Percentiles rank a stretch among this genome's conserved stretches.
phyloP scores from a whole-genome alignment of 2,888 invertebrate species.

The Macrosoma leucophasiata region DNA sequence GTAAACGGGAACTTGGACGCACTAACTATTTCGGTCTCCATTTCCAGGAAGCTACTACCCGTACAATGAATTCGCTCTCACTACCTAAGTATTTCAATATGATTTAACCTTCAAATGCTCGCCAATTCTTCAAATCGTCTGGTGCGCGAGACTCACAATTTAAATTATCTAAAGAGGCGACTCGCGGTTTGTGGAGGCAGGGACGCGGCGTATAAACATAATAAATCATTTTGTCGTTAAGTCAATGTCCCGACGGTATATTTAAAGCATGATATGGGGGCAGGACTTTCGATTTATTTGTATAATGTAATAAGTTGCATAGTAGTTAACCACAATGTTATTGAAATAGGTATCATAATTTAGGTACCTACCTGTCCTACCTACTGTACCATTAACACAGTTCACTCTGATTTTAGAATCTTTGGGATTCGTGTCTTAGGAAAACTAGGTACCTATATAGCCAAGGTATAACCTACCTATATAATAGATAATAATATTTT shows the following conservation, averaged over 20 bases:
- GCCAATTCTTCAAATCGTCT: conserved; percentile 45
- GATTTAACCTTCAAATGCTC: conserved; percentile 62
- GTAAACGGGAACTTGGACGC: conserved; percentile 39
- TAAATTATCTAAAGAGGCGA: conserved; percentile 41
- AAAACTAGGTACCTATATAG: too few relatives aligned
- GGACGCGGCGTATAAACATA: conserved; percentile 42
- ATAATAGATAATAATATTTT: too few relatives aligned
- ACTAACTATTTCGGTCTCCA: conserved; percentile 37
- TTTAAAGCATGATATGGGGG: conserved; percentile 41
- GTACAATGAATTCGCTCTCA: conserved; percentile 35
- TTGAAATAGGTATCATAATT: too few relatives aligned
- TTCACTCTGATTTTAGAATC: too few relatives aligned
- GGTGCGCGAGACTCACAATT: conserved; percentile 45
- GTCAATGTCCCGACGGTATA: conserved; percentile 37
- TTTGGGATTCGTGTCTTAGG: too few relatives aligned
- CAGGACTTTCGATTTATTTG: conserved; percentile 25
- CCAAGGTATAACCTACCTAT: too few relatives aligned
- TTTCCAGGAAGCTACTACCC: conserved; percentile 50
- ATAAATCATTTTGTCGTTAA: conserved; percentile 51
- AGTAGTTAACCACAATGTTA: conserved; percentile 44
- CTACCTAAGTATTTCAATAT: conserved; percentile 41
- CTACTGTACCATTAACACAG: too few relatives aligned
- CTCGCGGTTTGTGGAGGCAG: conserved; percentile 30
- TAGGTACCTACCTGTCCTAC: too few relatives aligned
- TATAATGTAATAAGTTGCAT: conserved; percentile 1